These are phyloP conservation scores for Xestia ashworthii DNA, from an alignment of 2,888 invertebrate genomes.

Conservation along the genomic window DNA sequence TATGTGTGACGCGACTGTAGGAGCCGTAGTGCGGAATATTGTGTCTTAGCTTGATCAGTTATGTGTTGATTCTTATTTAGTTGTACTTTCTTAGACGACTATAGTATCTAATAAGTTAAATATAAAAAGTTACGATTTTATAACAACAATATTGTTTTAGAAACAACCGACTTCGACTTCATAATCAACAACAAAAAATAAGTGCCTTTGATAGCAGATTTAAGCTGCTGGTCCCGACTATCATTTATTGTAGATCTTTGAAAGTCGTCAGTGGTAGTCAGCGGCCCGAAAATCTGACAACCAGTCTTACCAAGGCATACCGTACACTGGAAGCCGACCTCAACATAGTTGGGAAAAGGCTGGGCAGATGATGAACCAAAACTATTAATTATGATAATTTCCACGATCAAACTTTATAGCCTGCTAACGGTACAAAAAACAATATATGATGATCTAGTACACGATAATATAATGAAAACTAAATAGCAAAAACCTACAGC, in stretches of 20 bases:
- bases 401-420: neutral
- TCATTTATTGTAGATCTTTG: no score
- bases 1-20: neutral
- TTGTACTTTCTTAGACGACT: neutral
- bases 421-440: conserved; percentile 42
- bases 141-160: no score
- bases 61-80: neutral
- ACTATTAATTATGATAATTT: neutral
- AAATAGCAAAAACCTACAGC: conserved; percentile 21
- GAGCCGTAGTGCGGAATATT: neutral
- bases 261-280: no score
- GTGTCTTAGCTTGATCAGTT: neutral
- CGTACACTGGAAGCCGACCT: no score
- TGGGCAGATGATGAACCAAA: neutral
- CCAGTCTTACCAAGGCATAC: no score
- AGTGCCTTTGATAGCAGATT: no score
- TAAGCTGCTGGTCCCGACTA: no score
- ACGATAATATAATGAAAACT: conserved; percentile 37
- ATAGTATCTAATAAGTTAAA: neutral
- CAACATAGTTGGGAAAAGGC: no score
- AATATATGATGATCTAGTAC: conserved; percentile 29
- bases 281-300: no score
- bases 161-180: neutral
- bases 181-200: neutral
- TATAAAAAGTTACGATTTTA: neutral